Percentiles rank a stretch among this genome's conserved stretches.
phyloP scores from a whole-genome alignment of 23 tunicate species.

The Botrylloides violaceus region DNA sequence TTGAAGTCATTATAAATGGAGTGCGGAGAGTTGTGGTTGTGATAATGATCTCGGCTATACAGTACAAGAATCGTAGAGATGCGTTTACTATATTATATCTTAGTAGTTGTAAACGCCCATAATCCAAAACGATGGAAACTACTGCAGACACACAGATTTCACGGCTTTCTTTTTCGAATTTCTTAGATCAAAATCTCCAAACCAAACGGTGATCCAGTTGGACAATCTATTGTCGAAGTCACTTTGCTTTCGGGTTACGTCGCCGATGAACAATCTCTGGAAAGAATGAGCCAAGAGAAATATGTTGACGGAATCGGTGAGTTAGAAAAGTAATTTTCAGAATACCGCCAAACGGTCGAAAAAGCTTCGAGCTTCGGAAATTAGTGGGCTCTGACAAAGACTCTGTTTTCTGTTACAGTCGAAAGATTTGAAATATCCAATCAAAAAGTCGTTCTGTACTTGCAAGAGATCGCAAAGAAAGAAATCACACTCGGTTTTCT shows the following conservation, averaged over 20 bases:
- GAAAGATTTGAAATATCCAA: conserved; percentile 21
- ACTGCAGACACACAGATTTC: neutral
- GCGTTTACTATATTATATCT: too few species aligned
- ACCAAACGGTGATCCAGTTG: conserved; percentile 33
- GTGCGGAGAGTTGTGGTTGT: too few species aligned
- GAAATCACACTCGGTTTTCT: conserved; percentile 1
- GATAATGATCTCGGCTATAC: too few species aligned
- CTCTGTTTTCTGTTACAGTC: conserved; percentile 4
- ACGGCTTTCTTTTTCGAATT: neutral
- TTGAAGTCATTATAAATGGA: too few species aligned
- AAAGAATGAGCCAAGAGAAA: neutral
- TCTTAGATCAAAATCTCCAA: conserved; percentile 43
- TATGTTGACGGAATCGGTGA: conserved; percentile 42
- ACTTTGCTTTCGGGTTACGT: conserved; percentile 56
- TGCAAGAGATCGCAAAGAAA: neutral
- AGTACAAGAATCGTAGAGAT: too few species aligned
- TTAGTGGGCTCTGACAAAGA: too few species aligned
- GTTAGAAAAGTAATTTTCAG: too few species aligned
- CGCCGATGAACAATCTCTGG: conserved; percentile 30
- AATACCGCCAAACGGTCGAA: too few species aligned
- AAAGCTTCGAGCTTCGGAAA: too few species aligned
- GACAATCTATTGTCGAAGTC: conserved; percentile 58
- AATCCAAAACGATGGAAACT: too few species aligned
- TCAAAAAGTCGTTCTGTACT: conserved; percentile 16
- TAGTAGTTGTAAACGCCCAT: too few species aligned